Evolutionary conservation across 1,140 invertebrate genomes (phyloP).

Genomic region (Atta texana): DNA sequence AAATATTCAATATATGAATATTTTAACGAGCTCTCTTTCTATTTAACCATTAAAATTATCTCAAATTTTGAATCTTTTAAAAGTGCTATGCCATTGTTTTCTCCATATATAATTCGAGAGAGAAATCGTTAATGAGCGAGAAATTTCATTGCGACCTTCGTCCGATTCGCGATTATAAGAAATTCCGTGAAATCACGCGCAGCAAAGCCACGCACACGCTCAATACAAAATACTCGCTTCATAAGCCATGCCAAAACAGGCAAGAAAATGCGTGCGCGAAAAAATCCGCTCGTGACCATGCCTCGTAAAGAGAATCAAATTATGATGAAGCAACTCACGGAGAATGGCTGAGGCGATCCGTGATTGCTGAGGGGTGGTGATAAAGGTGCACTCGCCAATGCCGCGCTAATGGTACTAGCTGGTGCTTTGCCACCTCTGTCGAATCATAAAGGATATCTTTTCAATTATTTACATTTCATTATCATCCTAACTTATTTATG

Average conservation of each 20-base stretch:
- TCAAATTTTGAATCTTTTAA: background rate
- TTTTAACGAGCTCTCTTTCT: background rate
- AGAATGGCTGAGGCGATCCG: slow-evolving; percentile 82
- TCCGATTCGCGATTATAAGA: slow-evolving; percentile 26
- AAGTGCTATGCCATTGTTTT: background rate
- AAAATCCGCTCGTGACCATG: slow-evolving; percentile 37
- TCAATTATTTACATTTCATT: slow-evolving; percentile 57
- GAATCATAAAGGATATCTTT: slow-evolving; percentile 13
- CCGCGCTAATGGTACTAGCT: slow-evolving; percentile 89
- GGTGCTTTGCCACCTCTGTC: slow-evolving; percentile 88
- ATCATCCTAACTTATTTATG: background rate
- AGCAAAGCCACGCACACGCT: slow-evolving; percentile 56
- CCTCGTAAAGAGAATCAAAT: slow-evolving; percentile 60
- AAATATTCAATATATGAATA: background rate
- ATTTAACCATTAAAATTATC: slow-evolving; percentile 1
- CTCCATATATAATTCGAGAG: background rate
- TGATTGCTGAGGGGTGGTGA: slow-evolving; percentile 86
- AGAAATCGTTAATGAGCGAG: slow-evolving; percentile 32
- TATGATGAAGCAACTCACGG: slow-evolving; percentile 79
- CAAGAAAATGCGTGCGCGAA: slow-evolving; percentile 33
- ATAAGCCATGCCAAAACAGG: slow-evolving; percentile 51
- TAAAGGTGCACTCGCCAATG: slow-evolving; percentile 87
- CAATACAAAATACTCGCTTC: slow-evolving; percentile 53
- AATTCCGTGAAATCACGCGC: slow-evolving; percentile 34
- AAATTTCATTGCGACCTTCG: slow-evolving; percentile 28